phyloP scores from a whole-genome alignment of 1,140 invertebrate genomes.

The Temnothorax nylanderi region DNA sequence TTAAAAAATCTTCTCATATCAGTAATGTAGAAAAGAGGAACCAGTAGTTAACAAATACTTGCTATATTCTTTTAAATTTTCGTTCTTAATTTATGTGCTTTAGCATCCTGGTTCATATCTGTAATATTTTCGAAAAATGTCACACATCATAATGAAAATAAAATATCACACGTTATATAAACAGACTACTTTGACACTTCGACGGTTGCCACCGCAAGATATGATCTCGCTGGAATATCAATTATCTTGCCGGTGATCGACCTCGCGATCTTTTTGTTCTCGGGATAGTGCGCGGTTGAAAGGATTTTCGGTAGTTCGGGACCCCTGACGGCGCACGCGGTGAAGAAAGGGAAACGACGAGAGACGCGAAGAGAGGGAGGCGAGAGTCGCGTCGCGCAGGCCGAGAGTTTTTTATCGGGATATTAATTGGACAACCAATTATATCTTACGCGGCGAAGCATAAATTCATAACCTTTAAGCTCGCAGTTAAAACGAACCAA shows the following conservation, averaged over 20 bases:
- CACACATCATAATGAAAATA: not conserved
- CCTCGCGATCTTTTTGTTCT: constrained; percentile 41
- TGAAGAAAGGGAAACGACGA: constrained; percentile 14
- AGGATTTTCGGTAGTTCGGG: constrained; percentile 69
- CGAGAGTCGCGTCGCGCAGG: constrained; percentile 9
- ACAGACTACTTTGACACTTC: constrained; percentile 8
- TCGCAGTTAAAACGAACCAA: constrained; percentile 77
- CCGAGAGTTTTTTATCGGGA: constrained; percentile 74
- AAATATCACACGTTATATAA: not conserved
- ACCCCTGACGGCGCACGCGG: constrained; percentile 68
- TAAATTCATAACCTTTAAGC: constrained; percentile 81
- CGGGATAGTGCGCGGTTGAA: constrained; percentile 4
- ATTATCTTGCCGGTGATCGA: constrained; percentile 66
- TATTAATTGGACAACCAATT: constrained; percentile 83
- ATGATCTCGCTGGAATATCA: constrained; percentile 71
- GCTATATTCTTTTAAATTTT: not conserved
- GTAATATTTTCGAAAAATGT: not conserved
- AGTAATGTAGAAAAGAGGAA: constrained; percentile 29
- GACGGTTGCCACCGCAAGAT: not conserved
- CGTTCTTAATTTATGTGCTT: not conserved
- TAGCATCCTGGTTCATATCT: not conserved
- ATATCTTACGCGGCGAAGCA: constrained; percentile 78
- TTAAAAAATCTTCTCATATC: constrained; percentile 65
- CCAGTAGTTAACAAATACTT: not conserved
- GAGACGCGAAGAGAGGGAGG: too few species aligned